A percentile compares a stretch with the other conserved stretches of the same genome.
Conservation (phyloP, 2,113 vertebrate species). For the Centropus unirufus region DNA sequence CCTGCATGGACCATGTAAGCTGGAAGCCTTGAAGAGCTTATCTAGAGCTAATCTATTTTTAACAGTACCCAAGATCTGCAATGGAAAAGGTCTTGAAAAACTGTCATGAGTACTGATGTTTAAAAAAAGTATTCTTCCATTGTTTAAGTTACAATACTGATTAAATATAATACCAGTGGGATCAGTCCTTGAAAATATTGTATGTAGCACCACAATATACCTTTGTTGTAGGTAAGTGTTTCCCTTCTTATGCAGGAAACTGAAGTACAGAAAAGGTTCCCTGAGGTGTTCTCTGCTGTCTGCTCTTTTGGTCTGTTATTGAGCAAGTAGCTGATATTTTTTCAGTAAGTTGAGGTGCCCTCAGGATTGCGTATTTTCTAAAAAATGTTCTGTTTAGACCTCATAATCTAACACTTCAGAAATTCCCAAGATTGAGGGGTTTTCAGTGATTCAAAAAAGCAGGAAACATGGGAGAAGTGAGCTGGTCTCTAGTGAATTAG, state of each 20-base stretch:
- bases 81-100: not conserved
- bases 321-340: not conserved
- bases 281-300: not conserved
- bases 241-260: not conserved
- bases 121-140: not conserved
- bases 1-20: rapidly evolving
- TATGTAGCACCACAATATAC: not conserved
- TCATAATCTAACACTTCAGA: not conserved
- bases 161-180: not conserved
- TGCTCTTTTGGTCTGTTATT: not conserved
- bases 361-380: not conserved
- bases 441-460: not conserved
- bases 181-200: not conserved
- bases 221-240: not conserved
- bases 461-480: not conserved
- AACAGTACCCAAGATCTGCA: not conserved
- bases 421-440: not conserved
- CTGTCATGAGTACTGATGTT: not conserved
- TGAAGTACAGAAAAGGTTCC: not conserved
- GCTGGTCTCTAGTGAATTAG: not conserved
- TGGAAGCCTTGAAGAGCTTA: not conserved
- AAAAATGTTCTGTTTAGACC: not conserved
- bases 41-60: not conserved
- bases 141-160: not conserved
- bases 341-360: not conserved